Conservation (phyloP, 2,797 vertebrate species). For the Micromesistius poutassou region DNA sequence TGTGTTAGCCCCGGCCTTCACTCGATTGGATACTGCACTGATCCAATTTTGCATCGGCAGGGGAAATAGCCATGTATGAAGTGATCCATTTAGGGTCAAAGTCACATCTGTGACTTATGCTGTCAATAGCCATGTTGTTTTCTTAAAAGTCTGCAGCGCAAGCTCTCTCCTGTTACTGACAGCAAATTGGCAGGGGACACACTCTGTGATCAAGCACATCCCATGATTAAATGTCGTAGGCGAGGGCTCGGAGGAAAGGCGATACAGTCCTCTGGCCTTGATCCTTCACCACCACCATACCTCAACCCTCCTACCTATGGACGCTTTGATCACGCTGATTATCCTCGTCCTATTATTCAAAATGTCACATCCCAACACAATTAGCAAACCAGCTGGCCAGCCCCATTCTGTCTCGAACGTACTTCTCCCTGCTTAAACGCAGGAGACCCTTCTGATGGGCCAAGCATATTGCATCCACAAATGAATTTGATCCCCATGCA, state of each 20-base stretch:
- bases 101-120: conserved; percentile 24
- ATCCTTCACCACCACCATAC: conserved; percentile 11
- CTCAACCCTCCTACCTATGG: conserved; percentile 23
- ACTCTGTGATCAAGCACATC: conserved; percentile 24
- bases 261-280: background rate
- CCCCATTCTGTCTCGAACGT: background rate
- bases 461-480: background rate
- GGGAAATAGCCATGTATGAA: conserved; percentile 29
- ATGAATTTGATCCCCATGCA: background rate
- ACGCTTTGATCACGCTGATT: conserved; percentile 68
- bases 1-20: conserved; percentile 43
- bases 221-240: conserved; percentile 13
- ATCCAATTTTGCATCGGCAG: conserved; percentile 60
- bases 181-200: conserved; percentile 13
- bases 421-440: background rate
- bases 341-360: conserved; percentile 71
- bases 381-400: conserved; percentile 46
- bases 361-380: conserved; percentile 65
- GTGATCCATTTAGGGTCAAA: conserved; percentile 30
- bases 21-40: conserved; percentile 59
- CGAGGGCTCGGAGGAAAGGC: conserved; percentile 2
- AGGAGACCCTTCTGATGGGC: background rate
- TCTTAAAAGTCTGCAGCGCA: conserved; percentile 12
- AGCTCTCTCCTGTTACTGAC: conserved; percentile 12
- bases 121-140: conserved; percentile 20